phyloP scores from a whole-genome alignment of 2,888 invertebrate species.

The Drosophila pseudotalamancana region DNA sequence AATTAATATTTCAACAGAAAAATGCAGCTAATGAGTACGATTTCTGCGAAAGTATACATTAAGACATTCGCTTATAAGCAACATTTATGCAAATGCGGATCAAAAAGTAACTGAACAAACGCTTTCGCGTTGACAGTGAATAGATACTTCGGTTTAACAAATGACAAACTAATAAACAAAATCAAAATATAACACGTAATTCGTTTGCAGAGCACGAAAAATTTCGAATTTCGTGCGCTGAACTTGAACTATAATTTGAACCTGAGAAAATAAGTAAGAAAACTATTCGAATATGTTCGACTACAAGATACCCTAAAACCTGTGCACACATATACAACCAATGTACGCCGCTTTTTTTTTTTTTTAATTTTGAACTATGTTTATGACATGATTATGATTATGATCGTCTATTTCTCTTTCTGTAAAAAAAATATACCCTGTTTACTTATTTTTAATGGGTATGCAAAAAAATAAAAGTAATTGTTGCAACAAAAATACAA shows the following conservation, averaged over 20 bases:
- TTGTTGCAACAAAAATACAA: conserved; percentile 6
- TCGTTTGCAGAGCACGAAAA: conserved; percentile 36
- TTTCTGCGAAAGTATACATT: conserved; percentile 2
- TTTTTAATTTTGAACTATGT: too few relatives aligned
- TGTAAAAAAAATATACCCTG: too few relatives aligned
- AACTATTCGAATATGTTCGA: too few relatives aligned
- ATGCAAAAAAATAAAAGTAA: conserved; percentile 17
- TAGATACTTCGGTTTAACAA: conserved; percentile 37
- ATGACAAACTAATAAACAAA: conserved; percentile 40
- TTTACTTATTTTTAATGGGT: too few relatives aligned
- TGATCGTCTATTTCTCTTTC: too few relatives aligned
- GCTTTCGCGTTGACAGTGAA: conserved; percentile 55
- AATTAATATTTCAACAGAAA: conserved; percentile 35
- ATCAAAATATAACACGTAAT: conserved; percentile 20
- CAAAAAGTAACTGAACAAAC: conserved; percentile 18
- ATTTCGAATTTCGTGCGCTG: conserved; percentile 51
- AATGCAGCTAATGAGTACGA: conserved; percentile 3
- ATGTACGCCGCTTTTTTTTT: too few relatives aligned
- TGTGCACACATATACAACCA: too few relatives aligned
- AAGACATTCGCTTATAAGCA: not conserved
- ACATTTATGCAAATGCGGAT: not conserved
- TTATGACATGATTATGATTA: too few relatives aligned
- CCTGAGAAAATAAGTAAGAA: conserved; percentile 28
- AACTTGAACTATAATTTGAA: conserved; percentile 68
- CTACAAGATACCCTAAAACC: too few relatives aligned